Base-by-base conservation (phyloP, 2,888 invertebrate species). In the Synanthedon formicaeformis region DNA sequence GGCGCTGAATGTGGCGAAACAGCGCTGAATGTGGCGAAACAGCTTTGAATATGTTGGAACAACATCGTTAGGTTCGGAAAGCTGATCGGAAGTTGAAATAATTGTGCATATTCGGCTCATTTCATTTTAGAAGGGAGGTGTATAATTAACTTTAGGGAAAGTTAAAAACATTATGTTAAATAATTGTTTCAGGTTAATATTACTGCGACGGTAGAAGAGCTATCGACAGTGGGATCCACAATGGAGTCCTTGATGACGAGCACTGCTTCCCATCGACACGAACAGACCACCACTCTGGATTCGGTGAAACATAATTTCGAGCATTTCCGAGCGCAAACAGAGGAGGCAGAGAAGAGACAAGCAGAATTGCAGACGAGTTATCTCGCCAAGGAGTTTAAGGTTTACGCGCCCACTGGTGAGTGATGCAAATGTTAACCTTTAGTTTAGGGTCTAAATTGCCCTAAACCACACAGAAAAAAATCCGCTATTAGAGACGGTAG, bases 381-480 rank as follows among this genome's bases (percentile, higher is more conserved):
- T 52, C 65, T 88, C 1, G 62, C 53, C 3, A 62, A 75, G 1
- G 75, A 85, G 52, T 88, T 81, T 34, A 73, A 63, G 48, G 58
- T 77, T 0, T 88, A 88, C 50, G 68, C 73, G 3, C 86, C 88
- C 2, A 76, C 78, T 11, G 88, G 88, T 88, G 10, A 68, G 71
- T 58, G 34, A 34, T 34, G 34, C 8, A 8, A 34, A 6, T 10
- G 8, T 23, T 23, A 23, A 23, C 1, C 23, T 23, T 23, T 23
- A 4, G 27, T 34, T 34, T 10, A 34, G 0, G 34, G 10, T 34
- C 34, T 34, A 34, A 34, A 34, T 10, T 8, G 34, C 8, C 27
- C 18, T 18, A 18, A 27, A 27, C 27, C 6, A 1, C 27, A 18
- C 2, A 18, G 18, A 2, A 23, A 23, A 23, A 4, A 23, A 23